Conservation (phyloP, 2,113 vertebrate species). For the Illadopsis cleaveri region DNA sequence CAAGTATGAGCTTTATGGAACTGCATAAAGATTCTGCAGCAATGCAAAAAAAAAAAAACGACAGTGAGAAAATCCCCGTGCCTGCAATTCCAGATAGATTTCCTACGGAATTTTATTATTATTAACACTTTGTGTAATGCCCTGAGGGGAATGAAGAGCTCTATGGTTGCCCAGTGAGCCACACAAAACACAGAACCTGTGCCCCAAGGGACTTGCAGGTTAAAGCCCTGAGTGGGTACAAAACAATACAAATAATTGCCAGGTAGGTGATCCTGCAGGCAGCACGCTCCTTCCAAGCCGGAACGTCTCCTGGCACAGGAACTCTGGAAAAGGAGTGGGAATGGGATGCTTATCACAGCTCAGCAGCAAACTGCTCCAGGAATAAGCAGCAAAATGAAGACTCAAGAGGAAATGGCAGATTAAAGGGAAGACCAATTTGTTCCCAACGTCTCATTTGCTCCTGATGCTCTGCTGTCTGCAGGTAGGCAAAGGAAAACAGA, state of each 20-base stretch:
- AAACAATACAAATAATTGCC: background rate
- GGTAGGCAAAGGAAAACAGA: background rate
- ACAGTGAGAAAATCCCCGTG: background rate
- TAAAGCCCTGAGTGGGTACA: background rate
- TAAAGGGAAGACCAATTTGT: background rate
- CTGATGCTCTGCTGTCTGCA: background rate
- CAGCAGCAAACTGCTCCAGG: background rate
- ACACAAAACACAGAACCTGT: constrained; percentile 15
- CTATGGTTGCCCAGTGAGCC: background rate
- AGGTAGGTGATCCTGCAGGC: background rate
- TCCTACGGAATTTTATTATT: constrained; percentile 25
- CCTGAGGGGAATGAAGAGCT: background rate
- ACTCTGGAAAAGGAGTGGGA: background rate
- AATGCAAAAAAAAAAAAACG: background rate
- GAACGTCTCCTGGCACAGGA: background rate
- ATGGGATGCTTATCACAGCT: background rate
- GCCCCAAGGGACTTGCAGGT: constrained; percentile 14
- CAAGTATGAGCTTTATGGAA: background rate
- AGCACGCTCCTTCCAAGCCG: rapidly evolving
- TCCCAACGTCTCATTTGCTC: background rate
- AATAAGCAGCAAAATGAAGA: background rate
- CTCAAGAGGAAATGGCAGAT: background rate
- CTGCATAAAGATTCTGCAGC: background rate
- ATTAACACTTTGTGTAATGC: background rate
- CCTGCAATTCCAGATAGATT: constrained; percentile 24